Base-by-base conservation (phyloP, 2,888 invertebrate species). In the Bellardia pandia region DNA sequence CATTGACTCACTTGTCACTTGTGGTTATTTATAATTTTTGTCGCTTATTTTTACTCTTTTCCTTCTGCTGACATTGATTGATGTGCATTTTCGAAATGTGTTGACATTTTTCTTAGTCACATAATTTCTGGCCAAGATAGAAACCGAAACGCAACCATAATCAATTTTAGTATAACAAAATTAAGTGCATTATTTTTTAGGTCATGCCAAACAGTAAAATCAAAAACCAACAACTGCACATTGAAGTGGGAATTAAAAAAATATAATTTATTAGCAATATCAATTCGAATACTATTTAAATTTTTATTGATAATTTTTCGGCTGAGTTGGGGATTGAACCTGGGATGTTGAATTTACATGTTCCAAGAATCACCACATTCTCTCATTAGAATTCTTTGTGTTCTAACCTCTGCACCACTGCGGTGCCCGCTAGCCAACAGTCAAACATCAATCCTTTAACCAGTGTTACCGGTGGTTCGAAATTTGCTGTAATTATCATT, bases 81-180 rank as follows among this genome's bases (percentile, higher is more conserved):
- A 87, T 87, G 87, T 87, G 81, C 78, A 78, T 78, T 85, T 85
- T 85, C 78, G 81, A 71, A 85, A 87, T 87, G 87, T 87, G 87
- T 87, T 87, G 87, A 87, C 87, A 78, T 82, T 82, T 85, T 87
- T 87, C 87, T 87, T 81, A 87, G 81, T 85, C 85, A 87, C 66
- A 82, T 75, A 78, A 33, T 80, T 74, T 84, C 74, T 78, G 87
- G 87, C 78, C 81, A 77, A 58, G 62, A 81, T 60, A 68, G 74
- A 74, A 62, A 51, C 11, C 11, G 58, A 78, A 51, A 51, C 9
- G 45, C 74, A 51, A 68, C 42, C 60, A 81, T 85, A 85, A 87
- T 87, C 77, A 85, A 87, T 87, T 79, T 76, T 23, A 74, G 37
- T 53, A 69, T 56, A 62, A 48, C 45, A 78, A 85, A 85, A 75